A percentile compares a stretch with the other conserved stretches of the same genome.
phyloP scores from a whole-genome alignment of 2,113 vertebrate genomes.

The Platichthys flesus region DNA sequence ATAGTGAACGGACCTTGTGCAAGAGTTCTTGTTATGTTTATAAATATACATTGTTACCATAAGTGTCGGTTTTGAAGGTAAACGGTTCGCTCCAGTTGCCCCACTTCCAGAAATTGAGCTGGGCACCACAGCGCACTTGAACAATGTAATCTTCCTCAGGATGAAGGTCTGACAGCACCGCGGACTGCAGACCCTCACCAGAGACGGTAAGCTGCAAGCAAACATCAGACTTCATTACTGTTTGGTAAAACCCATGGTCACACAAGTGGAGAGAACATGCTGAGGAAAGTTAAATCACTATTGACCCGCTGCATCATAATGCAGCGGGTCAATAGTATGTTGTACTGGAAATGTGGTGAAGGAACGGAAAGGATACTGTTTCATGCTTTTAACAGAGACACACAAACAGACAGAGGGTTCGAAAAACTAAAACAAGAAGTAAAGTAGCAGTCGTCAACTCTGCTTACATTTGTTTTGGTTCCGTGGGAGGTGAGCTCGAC shows the following conservation, averaged over 20 bases:
- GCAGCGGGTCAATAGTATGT: neutral
- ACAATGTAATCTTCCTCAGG: constrained; percentile 69
- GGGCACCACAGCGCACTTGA: constrained; percentile 73
- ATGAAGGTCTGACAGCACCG: constrained; percentile 56
- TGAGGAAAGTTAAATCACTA: neutral
- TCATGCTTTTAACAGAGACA: neutral
- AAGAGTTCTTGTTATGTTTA: no score
- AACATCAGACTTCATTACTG: constrained; percentile 11
- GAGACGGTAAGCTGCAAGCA: constrained; percentile 70
- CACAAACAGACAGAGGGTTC: neutral
- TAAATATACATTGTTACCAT: constrained; percentile 60
- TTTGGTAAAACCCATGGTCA: neutral
- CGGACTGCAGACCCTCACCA: constrained; percentile 67
- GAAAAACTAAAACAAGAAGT: neutral
- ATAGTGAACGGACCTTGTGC: no score
- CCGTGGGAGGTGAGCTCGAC: constrained; percentile 53
- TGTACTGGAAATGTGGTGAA: neutral
- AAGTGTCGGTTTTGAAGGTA: constrained; percentile 68
- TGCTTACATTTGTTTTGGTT: constrained; percentile 62
- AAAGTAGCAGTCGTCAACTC: neutral
- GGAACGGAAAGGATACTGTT: neutral
- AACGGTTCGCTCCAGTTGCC: constrained; percentile 72
- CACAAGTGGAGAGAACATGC: constrained; percentile 9
- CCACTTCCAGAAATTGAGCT: constrained; percentile 81
- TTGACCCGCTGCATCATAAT: no score